Conservation (phyloP, 2,797 vertebrate genomes). For the Muraenolepis orangiensis region DNA sequence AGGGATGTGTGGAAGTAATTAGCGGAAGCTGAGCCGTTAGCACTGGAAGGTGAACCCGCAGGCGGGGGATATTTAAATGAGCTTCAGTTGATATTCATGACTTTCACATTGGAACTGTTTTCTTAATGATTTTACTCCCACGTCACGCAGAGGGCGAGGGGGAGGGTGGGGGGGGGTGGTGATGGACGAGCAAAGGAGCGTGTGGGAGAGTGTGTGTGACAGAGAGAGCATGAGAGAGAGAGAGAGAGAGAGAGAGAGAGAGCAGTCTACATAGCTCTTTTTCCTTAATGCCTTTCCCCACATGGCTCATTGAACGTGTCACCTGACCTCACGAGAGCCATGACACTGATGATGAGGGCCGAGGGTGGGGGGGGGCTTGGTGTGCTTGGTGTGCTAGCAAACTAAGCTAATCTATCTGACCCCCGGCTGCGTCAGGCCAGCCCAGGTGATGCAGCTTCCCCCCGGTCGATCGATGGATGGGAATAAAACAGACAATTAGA, state of each 20-base stretch:
- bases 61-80: slow-evolving; percentile 48
- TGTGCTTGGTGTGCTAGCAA: too few relatives aligned
- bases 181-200: too few relatives aligned
- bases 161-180: neutral
- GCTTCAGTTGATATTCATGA: slow-evolving; percentile 53
- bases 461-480: slow-evolving; percentile 43
- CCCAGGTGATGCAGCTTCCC: slow-evolving; percentile 45
- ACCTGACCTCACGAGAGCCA: slow-evolving; percentile 39
- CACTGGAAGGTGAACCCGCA: slow-evolving; percentile 39
- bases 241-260: neutral
- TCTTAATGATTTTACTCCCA: slow-evolving; percentile 43
- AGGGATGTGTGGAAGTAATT: slow-evolving; percentile 47
- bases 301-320: slow-evolving; percentile 43
- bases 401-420: slow-evolving; percentile 50
- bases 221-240: neutral
- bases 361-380: too few relatives aligned
- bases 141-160: slow-evolving; percentile 17
- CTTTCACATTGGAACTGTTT: slow-evolving; percentile 48
- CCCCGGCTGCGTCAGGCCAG: slow-evolving; percentile 35
- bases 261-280: slow-evolving; percentile 31
- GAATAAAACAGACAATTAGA: slow-evolving; percentile 59
- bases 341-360: slow-evolving; percentile 50
- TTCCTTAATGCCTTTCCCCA: slow-evolving; percentile 42
- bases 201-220: neutral
- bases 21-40: slow-evolving; percentile 47